A percentile compares a stretch with the other conserved stretches of the same genome.
Evolutionary conservation across 2,797 vertebrate species (phyloP).

Genomic region (Saxicola maurus): DNA sequence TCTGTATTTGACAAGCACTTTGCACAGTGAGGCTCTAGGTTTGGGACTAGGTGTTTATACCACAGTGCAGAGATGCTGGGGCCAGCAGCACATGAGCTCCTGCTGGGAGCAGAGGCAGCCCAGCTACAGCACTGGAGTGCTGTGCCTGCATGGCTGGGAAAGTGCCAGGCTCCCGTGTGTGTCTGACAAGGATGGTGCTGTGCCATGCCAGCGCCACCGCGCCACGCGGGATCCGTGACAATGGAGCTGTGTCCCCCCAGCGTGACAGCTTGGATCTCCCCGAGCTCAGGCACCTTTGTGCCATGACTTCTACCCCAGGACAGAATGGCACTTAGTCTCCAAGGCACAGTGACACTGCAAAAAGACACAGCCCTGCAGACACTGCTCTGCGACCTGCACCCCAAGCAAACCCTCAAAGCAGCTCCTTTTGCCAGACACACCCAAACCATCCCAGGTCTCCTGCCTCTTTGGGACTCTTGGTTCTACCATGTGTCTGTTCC

Average conservation of each 20-base stretch:
- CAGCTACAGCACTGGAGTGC: fast-evolving
- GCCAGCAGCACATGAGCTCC: background rate
- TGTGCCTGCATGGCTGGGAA: background rate
- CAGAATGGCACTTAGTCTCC: background rate
- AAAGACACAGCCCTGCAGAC: background rate
- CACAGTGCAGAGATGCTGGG: background rate
- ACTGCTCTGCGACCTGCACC: background rate
- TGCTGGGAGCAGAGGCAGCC: background rate
- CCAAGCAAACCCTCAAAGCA: background rate
- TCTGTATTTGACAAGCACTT: background rate
- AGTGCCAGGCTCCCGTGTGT: fast-evolving
- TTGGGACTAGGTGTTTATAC: background rate
- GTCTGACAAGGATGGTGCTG: background rate
- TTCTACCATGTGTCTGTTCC: background rate
- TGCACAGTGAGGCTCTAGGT: background rate
- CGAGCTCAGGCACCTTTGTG: background rate
- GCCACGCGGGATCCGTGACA: fast-evolving
- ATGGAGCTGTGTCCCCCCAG: background rate
- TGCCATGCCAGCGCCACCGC: fast-evolving
- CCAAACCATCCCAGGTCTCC: background rate
- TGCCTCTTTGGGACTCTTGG: background rate
- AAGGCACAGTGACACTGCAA: background rate
- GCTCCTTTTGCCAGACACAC: background rate
- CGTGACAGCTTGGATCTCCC: background rate
- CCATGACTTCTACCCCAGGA: background rate